These are phyloP conservation scores for Drosophila buzzatii DNA, from an alignment of 2,888 invertebrate species.

Conservation along the genomic window DNA sequence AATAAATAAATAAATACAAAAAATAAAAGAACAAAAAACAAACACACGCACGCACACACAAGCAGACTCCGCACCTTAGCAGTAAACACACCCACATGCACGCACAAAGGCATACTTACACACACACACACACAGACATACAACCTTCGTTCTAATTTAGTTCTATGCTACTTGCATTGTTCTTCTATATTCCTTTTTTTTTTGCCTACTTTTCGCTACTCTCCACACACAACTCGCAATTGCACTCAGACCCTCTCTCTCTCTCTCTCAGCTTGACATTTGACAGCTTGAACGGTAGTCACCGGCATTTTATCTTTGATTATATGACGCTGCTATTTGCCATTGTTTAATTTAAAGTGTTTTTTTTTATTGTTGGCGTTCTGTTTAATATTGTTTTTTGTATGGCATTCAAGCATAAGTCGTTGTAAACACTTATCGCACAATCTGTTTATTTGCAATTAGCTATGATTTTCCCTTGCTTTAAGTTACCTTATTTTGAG, in stretches of 20 bases:
- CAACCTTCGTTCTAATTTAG: constrained; percentile 15
- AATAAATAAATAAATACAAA: no score
- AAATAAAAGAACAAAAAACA: neutral
- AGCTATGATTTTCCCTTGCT: constrained; percentile 49
- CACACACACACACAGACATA: constrained; percentile 5
- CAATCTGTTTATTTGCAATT: neutral
- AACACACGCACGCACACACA: constrained; percentile 5
- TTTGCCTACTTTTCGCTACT: constrained; percentile 11
- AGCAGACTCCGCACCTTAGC: constrained; percentile 8
- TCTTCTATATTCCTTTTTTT: constrained; percentile 15
- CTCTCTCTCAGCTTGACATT: constrained; percentile 26
- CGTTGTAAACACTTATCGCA: neutral
- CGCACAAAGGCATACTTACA: constrained; percentile 5
- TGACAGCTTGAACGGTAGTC: constrained; percentile 26
- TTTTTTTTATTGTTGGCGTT: constrained; percentile 19
- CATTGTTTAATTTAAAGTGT: constrained; percentile 18
- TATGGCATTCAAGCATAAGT: constrained; percentile 6
- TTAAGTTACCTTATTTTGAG: constrained; percentile 46
- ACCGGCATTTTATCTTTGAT: constrained; percentile 44
- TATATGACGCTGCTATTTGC: constrained; percentile 28
- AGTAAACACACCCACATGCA: constrained; percentile 8
- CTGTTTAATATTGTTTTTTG: constrained; percentile 21
- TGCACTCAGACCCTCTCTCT: constrained; percentile 4
- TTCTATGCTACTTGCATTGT: constrained; percentile 34
- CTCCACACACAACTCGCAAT: constrained; percentile 7